A percentile compares a stretch with the other conserved stretches of the same genome.
Conservation (phyloP, 2,113 vertebrate genomes). For the Steatornis caripensis region DNA sequence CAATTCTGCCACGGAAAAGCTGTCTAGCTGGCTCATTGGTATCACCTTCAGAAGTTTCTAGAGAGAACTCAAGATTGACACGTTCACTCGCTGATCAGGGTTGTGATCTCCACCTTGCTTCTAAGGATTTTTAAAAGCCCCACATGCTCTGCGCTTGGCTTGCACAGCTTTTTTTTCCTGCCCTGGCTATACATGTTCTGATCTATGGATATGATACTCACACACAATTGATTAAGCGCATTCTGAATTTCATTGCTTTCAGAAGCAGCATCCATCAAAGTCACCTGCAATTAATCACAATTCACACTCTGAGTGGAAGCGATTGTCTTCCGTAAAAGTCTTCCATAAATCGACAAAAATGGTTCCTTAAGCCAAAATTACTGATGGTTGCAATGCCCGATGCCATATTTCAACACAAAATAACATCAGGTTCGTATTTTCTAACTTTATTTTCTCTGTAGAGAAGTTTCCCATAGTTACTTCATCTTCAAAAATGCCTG, state of each 20-base stretch:
- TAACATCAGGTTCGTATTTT: background rate
- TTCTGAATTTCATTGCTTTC: background rate
- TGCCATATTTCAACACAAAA: background rate
- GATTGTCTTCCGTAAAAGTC: background rate
- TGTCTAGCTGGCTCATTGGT: background rate
- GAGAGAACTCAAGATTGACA: constrained; percentile 5
- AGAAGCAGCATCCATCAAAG: constrained; percentile 1
- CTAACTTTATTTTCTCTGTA: background rate
- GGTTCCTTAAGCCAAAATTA: background rate
- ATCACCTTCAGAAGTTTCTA: constrained; percentile 31
- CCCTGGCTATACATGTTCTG: background rate
- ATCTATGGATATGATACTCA: background rate
- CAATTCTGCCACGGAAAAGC: background rate
- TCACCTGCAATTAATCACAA: background rate
- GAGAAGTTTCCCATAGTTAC: background rate
- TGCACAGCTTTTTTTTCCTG: background rate
- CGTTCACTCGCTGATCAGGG: background rate
- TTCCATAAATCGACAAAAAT: background rate
- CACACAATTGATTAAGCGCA: background rate
- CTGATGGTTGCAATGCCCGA: background rate
- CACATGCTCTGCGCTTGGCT: background rate
- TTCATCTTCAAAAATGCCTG: background rate
- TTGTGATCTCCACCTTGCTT: constrained; percentile 22
- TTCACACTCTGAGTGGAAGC: background rate
- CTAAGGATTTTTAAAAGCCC: background rate